Evolutionary conservation across 2,888 invertebrate genomes (phyloP), one percentile per base, ranked within the genome.

Genomic region (Gastracanthus pulcherrimus): DNA sequence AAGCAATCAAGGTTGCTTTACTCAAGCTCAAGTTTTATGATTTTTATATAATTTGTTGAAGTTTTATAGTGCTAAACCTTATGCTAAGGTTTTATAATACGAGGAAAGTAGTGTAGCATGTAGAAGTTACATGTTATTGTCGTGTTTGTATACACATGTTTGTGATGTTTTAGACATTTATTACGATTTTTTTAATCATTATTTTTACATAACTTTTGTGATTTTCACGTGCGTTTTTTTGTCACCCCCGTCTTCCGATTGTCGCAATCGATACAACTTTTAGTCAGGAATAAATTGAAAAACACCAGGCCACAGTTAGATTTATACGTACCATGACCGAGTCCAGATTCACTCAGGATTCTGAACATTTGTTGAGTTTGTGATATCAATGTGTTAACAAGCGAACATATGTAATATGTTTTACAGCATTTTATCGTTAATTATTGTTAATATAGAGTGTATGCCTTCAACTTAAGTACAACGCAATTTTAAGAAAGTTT

Each of bases 151-250:
- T 81, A 78, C 41, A 69, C 51, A 69, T 69, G 31, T 69, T 81
- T 77, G 76, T 81, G 72, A 81, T 67, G 76, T 81, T 66, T 81
- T 71, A 77, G 58, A 69, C 60, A 51, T 62, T 81, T 76, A 71
- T 71, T 77, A 38, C 23, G 26, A 60, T 55, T 67, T 48, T 76
- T 66, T 76, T 38, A 74, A 48, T 51, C 23, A 29, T 48, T 48
- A 62, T 55, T 66, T 72, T 79, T 66, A 66, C 45, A 34, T 45
- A 51, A 70, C 48, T 55, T 55, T 75, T 69, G 69, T 74, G 64
- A 70, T 71, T 75, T 36, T 67, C 51, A 66, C 11, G 38, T 67
- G 51, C 67, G 48, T 67, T 55, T 51, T 45, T 67, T 74, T 75
- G 70, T 76, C 72, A 48, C 31, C 31, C 60, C 26, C 31, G 48